Base-by-base conservation (phyloP, 1,140 invertebrate species). In the Acromyrmex charruanus region DNA sequence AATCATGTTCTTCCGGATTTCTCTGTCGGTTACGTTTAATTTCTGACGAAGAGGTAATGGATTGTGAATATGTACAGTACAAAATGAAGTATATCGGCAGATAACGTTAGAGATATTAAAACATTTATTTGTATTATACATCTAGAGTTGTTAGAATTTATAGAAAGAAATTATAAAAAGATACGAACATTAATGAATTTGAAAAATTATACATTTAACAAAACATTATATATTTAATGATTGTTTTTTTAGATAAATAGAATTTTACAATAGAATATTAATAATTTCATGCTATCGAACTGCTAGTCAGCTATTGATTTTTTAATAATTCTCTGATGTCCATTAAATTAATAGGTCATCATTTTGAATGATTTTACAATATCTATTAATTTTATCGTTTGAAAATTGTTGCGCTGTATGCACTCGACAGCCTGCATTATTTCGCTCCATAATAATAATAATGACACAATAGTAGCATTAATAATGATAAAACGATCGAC, bases 1-100 rank as follows among this genome's bases (percentile, higher is more conserved):
- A 88, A 88, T 88, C 82, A 79, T 86, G 75, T 77, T 53, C 66
- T 72, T 75, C 53, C 69, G 68, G 66, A 81, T 79, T 82, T 81
- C 58, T 61, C 77, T 86, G 35, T 59, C 31, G 10, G 35, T 86
- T 82, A 68, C 66, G 9, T 51, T 81, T 61, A 80, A 53, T 35
- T 81, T 12, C 53, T 59, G 65, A 71, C 63, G 63, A 80, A 68
- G 77, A 80, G 21, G 35, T 79, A 79, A 31, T 66, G 39, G 25
- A 31, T 66, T 18, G 35, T 65, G 66, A 69, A 69, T 69, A 25
- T 51, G 9, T 31, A 49, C 10, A 31, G 9, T 31, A 49, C 10
- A 31, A 66, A 31, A 79, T 66, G 39, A 79, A 79, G 18, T 66
- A 66, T 39, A 2, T 31, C 25, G 25, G 28, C 16, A 63, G 25